These are phyloP conservation scores for Teinopalpus imperialis DNA, from an alignment of 2,888 invertebrate species.

Conservation along the genomic window DNA sequence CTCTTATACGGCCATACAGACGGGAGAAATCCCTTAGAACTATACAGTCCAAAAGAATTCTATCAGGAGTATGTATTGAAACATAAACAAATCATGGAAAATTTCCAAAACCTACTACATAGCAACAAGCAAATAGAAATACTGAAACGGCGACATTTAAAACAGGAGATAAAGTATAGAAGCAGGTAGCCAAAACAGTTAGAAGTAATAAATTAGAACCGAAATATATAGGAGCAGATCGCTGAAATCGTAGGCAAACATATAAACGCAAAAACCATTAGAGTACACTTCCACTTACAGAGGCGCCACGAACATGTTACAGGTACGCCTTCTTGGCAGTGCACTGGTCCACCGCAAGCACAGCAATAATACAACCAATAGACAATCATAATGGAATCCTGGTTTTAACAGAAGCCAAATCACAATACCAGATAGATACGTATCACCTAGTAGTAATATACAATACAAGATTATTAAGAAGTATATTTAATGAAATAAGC, in stretches of 20 bases:
- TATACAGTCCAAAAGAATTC: no score
- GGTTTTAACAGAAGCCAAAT: not conserved
- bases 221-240: no score
- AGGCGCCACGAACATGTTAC: not conserved
- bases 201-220: not conserved
- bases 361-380: no score
- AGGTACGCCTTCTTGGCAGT: not conserved
- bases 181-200: not conserved
- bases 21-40: no score
- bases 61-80: not conserved
- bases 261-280: no score
- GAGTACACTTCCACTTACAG: not conserved
- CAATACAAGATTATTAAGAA: conserved; percentile 7
- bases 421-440: not conserved
- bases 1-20: no score
- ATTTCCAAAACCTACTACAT: not conserved
- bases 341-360: not conserved
- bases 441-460: not conserved
- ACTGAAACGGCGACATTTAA: not conserved
- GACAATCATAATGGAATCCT: not conserved
- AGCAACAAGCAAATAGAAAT: not conserved
- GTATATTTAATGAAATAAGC: conserved; percentile 27
- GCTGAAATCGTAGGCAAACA: no score
- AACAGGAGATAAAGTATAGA: not conserved
- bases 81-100: not conserved